Evolutionary conservation across 1,140 invertebrate genomes (phyloP).

Genomic region (Subanguina moxae): DNA sequence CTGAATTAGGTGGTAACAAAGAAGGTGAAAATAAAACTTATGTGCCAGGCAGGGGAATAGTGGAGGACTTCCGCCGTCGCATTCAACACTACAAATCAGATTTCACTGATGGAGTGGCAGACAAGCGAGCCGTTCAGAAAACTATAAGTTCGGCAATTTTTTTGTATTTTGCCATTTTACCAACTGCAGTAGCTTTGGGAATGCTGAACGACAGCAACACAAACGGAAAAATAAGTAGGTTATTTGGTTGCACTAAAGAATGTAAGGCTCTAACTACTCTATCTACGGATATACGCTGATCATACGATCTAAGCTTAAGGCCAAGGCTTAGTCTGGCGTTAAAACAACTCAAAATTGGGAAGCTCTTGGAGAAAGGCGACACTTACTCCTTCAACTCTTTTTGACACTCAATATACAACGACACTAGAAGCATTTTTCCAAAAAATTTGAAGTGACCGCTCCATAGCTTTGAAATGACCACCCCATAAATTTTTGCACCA

Average conservation of each 20-base stretch:
- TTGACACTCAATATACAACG: no score
- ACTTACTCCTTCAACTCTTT: no score
- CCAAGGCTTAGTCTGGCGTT: no score
- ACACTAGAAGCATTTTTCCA: no score
- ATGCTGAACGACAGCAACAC: slow-evolving; percentile 62
- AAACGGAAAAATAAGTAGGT: slow-evolving; percentile 60
- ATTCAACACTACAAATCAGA: slow-evolving; percentile 37
- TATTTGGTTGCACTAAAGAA: neutral
- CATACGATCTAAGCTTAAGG: no score
- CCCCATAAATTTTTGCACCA: no score
- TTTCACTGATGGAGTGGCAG: slow-evolving; percentile 51
- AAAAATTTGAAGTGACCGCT: no score
- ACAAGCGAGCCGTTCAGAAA: slow-evolving; percentile 60
- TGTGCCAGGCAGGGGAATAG: slow-evolving; percentile 28
- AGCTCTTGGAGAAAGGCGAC: no score
- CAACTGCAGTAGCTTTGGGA: slow-evolving; percentile 62
- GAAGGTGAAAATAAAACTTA: slow-evolving; percentile 20
- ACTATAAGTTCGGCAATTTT: slow-evolving; percentile 61
- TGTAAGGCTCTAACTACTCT: no score
- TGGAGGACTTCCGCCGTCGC: slow-evolving; percentile 38
- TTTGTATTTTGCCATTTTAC: slow-evolving; percentile 62
- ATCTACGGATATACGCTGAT: no score
- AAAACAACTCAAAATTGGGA: no score
- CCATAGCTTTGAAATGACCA: no score
- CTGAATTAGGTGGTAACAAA: slow-evolving; percentile 7